These are phyloP conservation scores for Diplolepis rosae DNA, from an alignment of 2,888 invertebrate species.

Conservation along the genomic window DNA sequence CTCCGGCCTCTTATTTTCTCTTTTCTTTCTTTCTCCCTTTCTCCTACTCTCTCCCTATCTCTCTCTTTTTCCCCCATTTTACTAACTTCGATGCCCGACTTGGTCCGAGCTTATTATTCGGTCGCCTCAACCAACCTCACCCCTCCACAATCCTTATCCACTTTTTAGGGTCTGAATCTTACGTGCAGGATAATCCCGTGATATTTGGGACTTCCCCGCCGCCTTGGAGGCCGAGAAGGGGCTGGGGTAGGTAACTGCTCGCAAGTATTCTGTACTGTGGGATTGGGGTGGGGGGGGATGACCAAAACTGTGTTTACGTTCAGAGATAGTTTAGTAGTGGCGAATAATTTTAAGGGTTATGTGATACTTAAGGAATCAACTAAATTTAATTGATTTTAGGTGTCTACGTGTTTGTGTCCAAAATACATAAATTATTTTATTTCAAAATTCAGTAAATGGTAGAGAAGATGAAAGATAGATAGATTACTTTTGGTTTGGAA, in stretches of 20 bases:
- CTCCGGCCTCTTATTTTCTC: conserved; percentile 49
- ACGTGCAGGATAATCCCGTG: conserved; percentile 3
- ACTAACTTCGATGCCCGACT: conserved; percentile 30
- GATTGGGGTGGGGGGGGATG: no score
- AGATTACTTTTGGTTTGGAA: no score
- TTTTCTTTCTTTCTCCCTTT: conserved; percentile 33
- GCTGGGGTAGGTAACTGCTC: background rate
- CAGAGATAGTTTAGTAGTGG: background rate
- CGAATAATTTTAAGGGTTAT: no score
- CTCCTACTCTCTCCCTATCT: conserved; percentile 30
- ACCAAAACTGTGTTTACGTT: no score
- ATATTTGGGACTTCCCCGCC: conserved; percentile 34
- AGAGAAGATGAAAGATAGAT: no score
- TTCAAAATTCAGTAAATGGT: no score
- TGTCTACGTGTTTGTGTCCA: no score
- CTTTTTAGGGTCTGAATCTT: conserved; percentile 56
- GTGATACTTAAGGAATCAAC: no score
- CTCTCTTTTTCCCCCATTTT: conserved; percentile 28
- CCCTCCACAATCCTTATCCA: conserved; percentile 60
- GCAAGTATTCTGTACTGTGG: no score
- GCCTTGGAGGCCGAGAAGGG: conserved; percentile 43
- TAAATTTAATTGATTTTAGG: no score
- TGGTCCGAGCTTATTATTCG: background rate
- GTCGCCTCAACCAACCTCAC: conserved; percentile 30
- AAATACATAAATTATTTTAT: no score